A percentile compares a stretch with the other conserved stretches of the same genome.
Conservation (phyloP, 2,888 invertebrate genomes). For the Microplitis manilae region DNA sequence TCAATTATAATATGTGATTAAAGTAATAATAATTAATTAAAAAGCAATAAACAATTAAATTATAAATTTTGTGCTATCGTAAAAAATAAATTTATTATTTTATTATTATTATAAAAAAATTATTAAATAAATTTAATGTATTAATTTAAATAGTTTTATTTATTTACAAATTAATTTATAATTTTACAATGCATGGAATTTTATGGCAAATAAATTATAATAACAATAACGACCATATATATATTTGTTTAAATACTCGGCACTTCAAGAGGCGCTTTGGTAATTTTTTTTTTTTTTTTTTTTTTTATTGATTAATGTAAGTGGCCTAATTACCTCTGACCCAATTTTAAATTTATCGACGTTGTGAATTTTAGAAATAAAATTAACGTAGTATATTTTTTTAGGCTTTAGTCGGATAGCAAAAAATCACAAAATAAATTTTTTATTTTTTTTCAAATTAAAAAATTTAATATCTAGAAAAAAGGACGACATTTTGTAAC, state of each 20-base stretch:
- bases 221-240: conserved; percentile 12
- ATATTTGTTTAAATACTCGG: background rate
- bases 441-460: too few relatives aligned
- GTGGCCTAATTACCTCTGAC: background rate
- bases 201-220: background rate
- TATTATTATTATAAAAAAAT: conserved; percentile 57
- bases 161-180: conserved; percentile 36
- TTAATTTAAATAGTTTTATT: background rate
- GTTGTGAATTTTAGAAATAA: too few relatives aligned
- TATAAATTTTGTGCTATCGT: background rate
- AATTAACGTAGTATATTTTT: too few relatives aligned
- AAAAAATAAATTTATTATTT: conserved; percentile 42
- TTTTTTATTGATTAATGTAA: background rate
- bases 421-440: too few relatives aligned
- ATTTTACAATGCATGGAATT: background rate
- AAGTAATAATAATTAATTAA: conserved; percentile 35
- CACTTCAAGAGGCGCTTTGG: conserved; percentile 37
- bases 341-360: background rate
- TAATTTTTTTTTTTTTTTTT: conserved; percentile 13
- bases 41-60: conserved; percentile 34
- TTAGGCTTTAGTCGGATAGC: too few relatives aligned
- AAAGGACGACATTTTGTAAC: too few relatives aligned
- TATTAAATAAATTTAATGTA: background rate
- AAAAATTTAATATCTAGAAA: too few relatives aligned
- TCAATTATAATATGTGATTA: background rate